These are phyloP conservation scores for Lagodon rhomboides DNA, from an alignment of 2,797 vertebrate species.

Conservation along the genomic window DNA sequence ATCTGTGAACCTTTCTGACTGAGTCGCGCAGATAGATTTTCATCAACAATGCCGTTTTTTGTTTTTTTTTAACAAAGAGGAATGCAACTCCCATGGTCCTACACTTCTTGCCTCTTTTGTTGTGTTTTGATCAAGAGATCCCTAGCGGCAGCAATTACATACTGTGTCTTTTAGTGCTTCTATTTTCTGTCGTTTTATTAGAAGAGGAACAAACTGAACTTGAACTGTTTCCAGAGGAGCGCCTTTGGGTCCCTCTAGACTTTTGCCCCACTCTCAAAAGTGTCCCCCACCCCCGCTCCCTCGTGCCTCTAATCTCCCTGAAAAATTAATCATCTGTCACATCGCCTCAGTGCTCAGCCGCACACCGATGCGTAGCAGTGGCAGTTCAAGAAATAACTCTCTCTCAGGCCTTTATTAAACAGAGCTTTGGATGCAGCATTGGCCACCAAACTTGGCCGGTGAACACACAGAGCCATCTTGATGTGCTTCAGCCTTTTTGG, in stretches of 20 bases:
- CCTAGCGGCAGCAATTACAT: no score
- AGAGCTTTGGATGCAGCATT: slow-evolving; percentile 50
- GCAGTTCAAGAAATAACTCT: slow-evolving; percentile 47
- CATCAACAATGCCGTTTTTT: no score
- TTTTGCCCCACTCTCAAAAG: slow-evolving; percentile 43
- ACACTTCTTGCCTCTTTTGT: no score
- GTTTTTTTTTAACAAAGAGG: no score
- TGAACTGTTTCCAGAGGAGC: slow-evolving; percentile 25
- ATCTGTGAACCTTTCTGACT: no score
- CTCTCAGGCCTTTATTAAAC: slow-evolving; percentile 44
- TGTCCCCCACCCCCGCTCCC: slow-evolving; percentile 23
- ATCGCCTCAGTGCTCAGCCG: slow-evolving; percentile 72
- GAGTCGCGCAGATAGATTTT: no score
- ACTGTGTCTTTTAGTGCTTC: neutral
- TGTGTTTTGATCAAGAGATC: no score
- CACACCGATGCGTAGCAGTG: slow-evolving; percentile 66
- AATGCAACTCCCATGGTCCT: no score
- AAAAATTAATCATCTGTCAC: slow-evolving; percentile 87
- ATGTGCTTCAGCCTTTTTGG: slow-evolving; percentile 67
- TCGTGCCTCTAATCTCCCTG: slow-evolving; percentile 72
- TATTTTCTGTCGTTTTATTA: neutral
- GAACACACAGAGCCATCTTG: slow-evolving; percentile 65
- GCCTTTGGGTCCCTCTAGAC: slow-evolving; percentile 58
- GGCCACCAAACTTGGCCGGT: slow-evolving; percentile 56
- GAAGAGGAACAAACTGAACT: slow-evolving; percentile 30